Conservation (phyloP, 2,113 vertebrate genomes). For the Cephalopholis sonnerati region DNA sequence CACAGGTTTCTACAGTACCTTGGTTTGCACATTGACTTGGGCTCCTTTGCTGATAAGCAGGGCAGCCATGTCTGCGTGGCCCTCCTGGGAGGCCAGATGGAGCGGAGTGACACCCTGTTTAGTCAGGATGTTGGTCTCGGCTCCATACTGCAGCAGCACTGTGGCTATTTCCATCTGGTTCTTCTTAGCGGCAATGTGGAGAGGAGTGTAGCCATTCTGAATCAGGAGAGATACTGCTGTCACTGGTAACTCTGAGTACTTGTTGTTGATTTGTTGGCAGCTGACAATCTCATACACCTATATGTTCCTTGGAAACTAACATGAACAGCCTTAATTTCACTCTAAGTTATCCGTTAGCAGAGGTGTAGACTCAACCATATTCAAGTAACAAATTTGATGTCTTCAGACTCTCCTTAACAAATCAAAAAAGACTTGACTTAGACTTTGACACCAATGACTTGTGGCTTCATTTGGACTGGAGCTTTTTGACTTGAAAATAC, state of each 20-base stretch:
- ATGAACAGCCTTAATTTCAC: not conserved
- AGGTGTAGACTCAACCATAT: too few relatives aligned
- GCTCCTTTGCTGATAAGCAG: conserved; percentile 92
- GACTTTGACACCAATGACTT: too few relatives aligned
- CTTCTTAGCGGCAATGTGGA: conserved; percentile 98
- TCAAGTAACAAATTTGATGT: too few relatives aligned
- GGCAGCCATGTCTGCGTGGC: conserved; percentile 91
- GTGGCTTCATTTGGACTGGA: too few relatives aligned
- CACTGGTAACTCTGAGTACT: not conserved
- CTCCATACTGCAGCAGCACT: conserved; percentile 91
- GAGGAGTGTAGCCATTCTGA: conserved; percentile 97
- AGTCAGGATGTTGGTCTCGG: conserved; percentile 93
- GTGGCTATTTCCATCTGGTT: conserved; percentile 97
- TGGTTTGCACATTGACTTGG: conserved; percentile 90
- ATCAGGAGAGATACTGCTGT: not conserved
- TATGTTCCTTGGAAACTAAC: too few relatives aligned
- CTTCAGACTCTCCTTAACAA: too few relatives aligned
- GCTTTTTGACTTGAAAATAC: too few relatives aligned
- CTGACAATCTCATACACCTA: not conserved
- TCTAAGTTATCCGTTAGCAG: not conserved
- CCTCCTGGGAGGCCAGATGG: conserved; percentile 96
- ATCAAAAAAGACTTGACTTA: too few relatives aligned
- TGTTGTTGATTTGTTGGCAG: not conserved
- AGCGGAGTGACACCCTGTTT: conserved; percentile 96
- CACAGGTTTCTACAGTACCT: conserved; percentile 83